phyloP scores from a whole-genome alignment of 2,113 vertebrate genomes.

The Ploceus nigricollis region DNA sequence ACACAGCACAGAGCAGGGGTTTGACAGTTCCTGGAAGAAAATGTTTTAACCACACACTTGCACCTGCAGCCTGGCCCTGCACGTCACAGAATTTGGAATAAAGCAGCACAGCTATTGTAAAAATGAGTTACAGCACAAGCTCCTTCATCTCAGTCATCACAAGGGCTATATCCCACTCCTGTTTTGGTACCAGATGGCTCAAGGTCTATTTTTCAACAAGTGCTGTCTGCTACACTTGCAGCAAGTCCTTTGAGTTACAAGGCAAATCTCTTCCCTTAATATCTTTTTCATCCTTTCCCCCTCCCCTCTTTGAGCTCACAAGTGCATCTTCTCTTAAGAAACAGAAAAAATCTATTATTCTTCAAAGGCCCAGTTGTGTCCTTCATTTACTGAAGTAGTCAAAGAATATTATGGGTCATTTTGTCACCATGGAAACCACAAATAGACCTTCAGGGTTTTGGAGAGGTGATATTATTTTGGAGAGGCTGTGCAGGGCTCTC shows the following conservation, averaged over 20 bases:
- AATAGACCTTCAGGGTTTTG: slow-evolving; percentile 64
- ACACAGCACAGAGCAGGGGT: not conserved
- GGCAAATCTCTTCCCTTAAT: slow-evolving; percentile 53
- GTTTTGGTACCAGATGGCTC: slow-evolving; percentile 59
- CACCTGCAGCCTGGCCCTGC: not conserved
- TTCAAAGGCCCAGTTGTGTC: slow-evolving; percentile 48
- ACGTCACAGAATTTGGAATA: not conserved
- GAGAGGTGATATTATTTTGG: slow-evolving; percentile 66
- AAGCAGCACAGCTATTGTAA: slow-evolving; percentile 36
- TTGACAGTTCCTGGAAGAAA: not conserved
- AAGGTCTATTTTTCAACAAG: slow-evolving; percentile 63
- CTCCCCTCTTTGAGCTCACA: not conserved
- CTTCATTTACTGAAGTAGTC: slow-evolving; percentile 62
- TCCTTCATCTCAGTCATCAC: slow-evolving; percentile 48
- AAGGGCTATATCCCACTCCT: slow-evolving; percentile 32
- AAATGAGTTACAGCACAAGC: slow-evolving; percentile 30
- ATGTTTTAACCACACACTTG: not conserved
- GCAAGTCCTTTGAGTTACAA: slow-evolving; percentile 55
- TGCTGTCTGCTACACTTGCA: slow-evolving; percentile 50
- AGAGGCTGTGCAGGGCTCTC: slow-evolving; percentile 42
- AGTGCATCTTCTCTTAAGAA: slow-evolving; percentile 46
- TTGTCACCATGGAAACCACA: slow-evolving; percentile 63
- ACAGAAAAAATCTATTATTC: slow-evolving; percentile 42
- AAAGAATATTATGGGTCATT: slow-evolving; percentile 67
- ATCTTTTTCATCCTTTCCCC: slow-evolving; percentile 27